Evolutionary conservation across 53 echinoderm and acorn worm species (phyloP), one percentile per base, ranked within the genome.

Genomic region (Astropecten irregularis): DNA sequence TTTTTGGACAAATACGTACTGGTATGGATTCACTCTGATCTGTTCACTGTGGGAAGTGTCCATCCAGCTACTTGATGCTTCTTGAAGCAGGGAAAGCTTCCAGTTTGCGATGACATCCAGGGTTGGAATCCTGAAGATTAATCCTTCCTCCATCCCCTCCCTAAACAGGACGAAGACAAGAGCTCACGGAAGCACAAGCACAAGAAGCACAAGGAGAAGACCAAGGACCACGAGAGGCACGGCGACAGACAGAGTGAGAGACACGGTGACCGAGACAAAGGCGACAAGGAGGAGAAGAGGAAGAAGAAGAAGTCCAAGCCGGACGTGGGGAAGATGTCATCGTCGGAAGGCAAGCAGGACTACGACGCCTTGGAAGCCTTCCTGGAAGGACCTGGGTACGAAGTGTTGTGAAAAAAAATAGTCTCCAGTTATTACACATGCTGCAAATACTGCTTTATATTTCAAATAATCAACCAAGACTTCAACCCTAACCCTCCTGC

Each of bases 141-240:
- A n/a, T n/a, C n/a, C n/a, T n/a, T n/a, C n/a, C n/a, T n/a, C n/a
- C n/a, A n/a, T n/a, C n/a, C n/a, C n/a, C n/a, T n/a, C n/a, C n/a
- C n/a, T n/a, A n/a, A n/a, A n/a, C 81, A 92, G 90, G 95, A 95
- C 66, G 92, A 92, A 40, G 92, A 95, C 14, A 92, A 85, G 48
- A 82, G 68, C 42, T 59, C 66, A 3, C 47, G 77, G 29, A 86
- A 86, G 36, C 76, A 87, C 71, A 83, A 73, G 54, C 87, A 89
- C 54, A 94, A 87, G 46, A 94, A 94, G 61, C 91, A 92, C 76
- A 97, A 83, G 63, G 88, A 94, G 83, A 97, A 94, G 90, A 81
- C 28, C 34, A 53, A 29, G 38, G 90, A 95, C 38, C 85, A 28
- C 0, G n/a, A n/a, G n/a, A n/a, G n/a, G n/a, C 55, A 76, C 47